Percentiles rank a stretch among this genome's conserved stretches.
Conservation (phyloP, 2,797 vertebrate species). For the Channallabes apus region DNA sequence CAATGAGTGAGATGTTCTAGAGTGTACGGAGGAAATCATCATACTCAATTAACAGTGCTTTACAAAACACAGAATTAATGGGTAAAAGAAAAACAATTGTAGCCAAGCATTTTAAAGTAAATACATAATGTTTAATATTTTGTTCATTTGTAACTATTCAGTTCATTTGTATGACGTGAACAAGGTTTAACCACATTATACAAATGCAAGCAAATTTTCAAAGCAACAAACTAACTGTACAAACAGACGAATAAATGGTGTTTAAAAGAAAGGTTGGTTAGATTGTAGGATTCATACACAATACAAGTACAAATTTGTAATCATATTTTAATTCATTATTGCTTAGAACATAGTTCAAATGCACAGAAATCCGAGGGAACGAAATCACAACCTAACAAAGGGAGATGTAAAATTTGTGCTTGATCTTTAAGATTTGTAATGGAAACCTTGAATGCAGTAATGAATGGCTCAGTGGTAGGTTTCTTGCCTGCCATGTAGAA, state of each 20-base stretch:
- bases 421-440: neutral
- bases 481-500: too few species aligned
- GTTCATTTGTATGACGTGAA: neutral
- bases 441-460: neutral
- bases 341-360: neutral
- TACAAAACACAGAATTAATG: neutral
- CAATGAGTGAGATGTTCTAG: neutral
- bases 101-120: neutral
- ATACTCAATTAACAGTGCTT: neutral
- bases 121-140: neutral
- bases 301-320: neutral
- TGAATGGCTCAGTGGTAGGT: neutral
- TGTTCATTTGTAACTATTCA: neutral
- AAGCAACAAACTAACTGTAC: neutral
- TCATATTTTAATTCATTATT: neutral
- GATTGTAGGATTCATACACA: neutral
- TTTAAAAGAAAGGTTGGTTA: neutral
- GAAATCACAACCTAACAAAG: neutral
- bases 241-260: neutral
- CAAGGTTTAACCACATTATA: neutral
- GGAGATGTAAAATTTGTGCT: neutral
- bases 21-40: neutral
- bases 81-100: neutral
- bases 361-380: neutral
- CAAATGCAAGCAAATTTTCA: neutral